phyloP scores from a whole-genome alignment of 2,888 invertebrate genomes.

The Smittia sp. region DNA sequence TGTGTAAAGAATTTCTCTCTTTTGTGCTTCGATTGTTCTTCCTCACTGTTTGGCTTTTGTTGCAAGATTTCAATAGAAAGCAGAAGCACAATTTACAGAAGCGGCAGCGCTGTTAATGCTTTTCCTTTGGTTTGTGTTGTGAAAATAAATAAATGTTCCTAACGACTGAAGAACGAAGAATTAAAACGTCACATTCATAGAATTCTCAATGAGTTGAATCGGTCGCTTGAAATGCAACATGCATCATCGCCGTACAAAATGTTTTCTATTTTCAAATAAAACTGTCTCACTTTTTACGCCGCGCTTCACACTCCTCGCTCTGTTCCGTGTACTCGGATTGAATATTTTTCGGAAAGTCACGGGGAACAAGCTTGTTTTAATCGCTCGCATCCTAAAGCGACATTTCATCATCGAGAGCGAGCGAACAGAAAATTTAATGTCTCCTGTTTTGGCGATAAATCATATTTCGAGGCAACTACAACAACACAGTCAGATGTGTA shows the following conservation, averaged over 20 bases:
- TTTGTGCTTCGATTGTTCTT: background rate
- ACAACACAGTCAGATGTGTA: background rate
- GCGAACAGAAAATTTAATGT: background rate
- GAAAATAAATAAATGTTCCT: constrained; percentile 30
- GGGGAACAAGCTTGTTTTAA: background rate
- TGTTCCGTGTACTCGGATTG: background rate
- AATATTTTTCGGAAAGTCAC: constrained; percentile 7
- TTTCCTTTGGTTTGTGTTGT: constrained; percentile 15
- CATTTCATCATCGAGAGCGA: background rate
- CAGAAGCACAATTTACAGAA: background rate
- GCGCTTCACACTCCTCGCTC: constrained; percentile 14
- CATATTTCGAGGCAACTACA: background rate
- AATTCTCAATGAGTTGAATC: constrained; percentile 24
- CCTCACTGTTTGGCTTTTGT: background rate
- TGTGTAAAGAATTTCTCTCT: too few relatives aligned
- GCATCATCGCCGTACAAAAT: constrained; percentile 16
- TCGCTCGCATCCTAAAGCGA: constrained; percentile 3
- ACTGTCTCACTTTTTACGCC: constrained; percentile 11
- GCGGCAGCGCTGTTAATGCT: background rate
- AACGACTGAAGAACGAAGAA: constrained; percentile 34
- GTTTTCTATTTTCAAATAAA: background rate
- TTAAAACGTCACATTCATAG: constrained; percentile 36
- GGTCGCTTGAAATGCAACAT: constrained; percentile 36
- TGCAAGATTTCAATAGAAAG: background rate
- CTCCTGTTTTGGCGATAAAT: background rate